phyloP scores from a whole-genome alignment of 2,113 vertebrate genomes.

The Condylura cristata region DNA sequence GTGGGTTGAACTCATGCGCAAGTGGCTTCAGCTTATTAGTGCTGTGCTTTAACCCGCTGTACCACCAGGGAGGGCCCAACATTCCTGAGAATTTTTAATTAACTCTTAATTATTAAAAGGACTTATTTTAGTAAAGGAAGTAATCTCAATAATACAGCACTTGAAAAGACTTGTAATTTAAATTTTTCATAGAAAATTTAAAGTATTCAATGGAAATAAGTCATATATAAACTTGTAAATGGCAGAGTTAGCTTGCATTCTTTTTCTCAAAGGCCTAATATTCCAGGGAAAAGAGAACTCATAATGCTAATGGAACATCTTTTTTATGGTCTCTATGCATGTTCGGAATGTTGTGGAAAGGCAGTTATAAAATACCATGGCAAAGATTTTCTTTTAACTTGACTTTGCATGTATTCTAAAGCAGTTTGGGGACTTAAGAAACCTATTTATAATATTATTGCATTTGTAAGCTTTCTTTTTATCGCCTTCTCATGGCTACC shows the following conservation, averaged over 20 bases:
- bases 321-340: slow-evolving; percentile 56
- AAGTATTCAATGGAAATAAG: background rate
- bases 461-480: background rate
- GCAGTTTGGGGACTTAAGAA: background rate
- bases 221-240: slow-evolving; percentile 43
- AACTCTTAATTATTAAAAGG: slow-evolving; percentile 52
- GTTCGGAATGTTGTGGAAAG: slow-evolving; percentile 7
- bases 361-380: background rate
- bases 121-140: slow-evolving; percentile 13
- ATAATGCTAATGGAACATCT: slow-evolving; percentile 5
- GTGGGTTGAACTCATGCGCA: too few species aligned
- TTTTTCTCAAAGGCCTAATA: slow-evolving; percentile 69
- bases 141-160: slow-evolving; percentile 45
- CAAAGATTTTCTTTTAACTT: slow-evolving; percentile 39
- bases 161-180: slow-evolving; percentile 49
- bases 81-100: background rate
- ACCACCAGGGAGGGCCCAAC: too few species aligned
- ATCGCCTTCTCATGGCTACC: background rate
- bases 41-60: too few species aligned
- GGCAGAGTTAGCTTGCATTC: slow-evolving; percentile 40
- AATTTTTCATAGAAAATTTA: slow-evolving; percentile 51
- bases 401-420: background rate
- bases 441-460: background rate
- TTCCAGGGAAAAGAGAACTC: slow-evolving; percentile 54
- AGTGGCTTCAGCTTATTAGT: too few species aligned